Base-by-base conservation (phyloP, 2,888 invertebrate genomes). In the Platerodrilus igneus region DNA sequence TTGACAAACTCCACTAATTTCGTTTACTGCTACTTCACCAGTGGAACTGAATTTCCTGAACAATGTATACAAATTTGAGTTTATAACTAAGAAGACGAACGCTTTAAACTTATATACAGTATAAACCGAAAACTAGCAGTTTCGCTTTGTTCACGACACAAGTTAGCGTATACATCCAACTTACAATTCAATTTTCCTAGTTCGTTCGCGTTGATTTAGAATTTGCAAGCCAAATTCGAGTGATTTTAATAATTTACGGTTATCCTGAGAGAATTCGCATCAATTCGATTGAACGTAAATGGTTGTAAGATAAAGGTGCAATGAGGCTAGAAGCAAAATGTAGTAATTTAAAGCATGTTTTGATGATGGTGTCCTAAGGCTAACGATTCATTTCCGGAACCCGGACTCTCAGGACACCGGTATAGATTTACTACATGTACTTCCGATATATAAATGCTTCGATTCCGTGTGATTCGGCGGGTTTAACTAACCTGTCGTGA, bases 331-430 rank as follows among this genome's bases (percentile, higher is more conserved):
- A 20, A 22, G 36, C n/a, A n/a, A n/a, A n/a, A n/a, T n/a, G n/a
- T 45, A 44, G 51, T 56, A 57, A 57, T 57, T 59, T 53, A 52
- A 55, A 50, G 48, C 53, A 42, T 49, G 60, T 56, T 58, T 58
- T 55, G 56, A 58, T 50, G 52, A 58, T 50, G 52, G 56, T 54
- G 55, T 55, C 53, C 52, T 47, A 51, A 50, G 55, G 48, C 59
- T 61, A 61, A 61, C 58, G 61, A 60, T 55, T 58, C 59, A 58
- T 59, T 61, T 61, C 61, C 61, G 55, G 51, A 33, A 39, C 38
- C 43, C 48, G 51, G 50, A 45, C 48, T 49, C 51, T 46, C 53
- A 50, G 54, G 52, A 54, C 52, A 51, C 51, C 48, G 47, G 45
- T 42, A 39, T 50, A 50, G 55, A 59, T 59, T 59, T 58, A 57